phyloP scores from a whole-genome alignment of 1,140 invertebrate species.

The Probaryconus sp. region DNA sequence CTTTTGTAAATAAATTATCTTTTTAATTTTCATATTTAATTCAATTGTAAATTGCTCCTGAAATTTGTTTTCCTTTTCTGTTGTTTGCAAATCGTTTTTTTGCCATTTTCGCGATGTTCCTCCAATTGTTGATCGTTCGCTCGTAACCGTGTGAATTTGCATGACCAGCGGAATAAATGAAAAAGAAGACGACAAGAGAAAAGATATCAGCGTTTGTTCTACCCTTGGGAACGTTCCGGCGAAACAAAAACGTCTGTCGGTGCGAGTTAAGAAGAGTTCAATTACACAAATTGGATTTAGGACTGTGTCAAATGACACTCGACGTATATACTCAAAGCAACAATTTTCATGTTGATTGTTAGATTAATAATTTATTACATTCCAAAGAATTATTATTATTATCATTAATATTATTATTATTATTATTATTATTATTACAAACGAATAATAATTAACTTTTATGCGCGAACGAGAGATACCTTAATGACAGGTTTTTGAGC shows the following conservation, averaged over 20 bases:
- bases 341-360: too few species aligned
- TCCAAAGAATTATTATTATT: too few species aligned
- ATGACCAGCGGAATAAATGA: constrained; percentile 30
- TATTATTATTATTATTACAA: too few species aligned
- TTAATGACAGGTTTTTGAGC: constrained; percentile 5
- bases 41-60: constrained; percentile 23
- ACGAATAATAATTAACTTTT: too few species aligned
- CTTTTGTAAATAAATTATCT: too few species aligned
- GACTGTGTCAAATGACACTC: constrained; percentile 75
- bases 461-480: background rate
- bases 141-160: constrained; percentile 17
- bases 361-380: too few species aligned
- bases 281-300: constrained; percentile 75
- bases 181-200: constrained; percentile 34
- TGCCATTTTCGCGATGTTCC: constrained; percentile 31
- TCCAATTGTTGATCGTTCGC: constrained; percentile 15
- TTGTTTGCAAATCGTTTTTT: constrained; percentile 37
- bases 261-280: constrained; percentile 34
- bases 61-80: constrained; percentile 36
- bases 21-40: background rate
- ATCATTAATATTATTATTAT: too few species aligned
- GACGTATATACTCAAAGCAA: too few species aligned
- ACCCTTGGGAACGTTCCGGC: constrained; percentile 64
- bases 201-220: constrained; percentile 65
- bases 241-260: constrained; percentile 61